Base-by-base conservation (phyloP, 2,113 vertebrate species). In the Plecotus auritus region DNA sequence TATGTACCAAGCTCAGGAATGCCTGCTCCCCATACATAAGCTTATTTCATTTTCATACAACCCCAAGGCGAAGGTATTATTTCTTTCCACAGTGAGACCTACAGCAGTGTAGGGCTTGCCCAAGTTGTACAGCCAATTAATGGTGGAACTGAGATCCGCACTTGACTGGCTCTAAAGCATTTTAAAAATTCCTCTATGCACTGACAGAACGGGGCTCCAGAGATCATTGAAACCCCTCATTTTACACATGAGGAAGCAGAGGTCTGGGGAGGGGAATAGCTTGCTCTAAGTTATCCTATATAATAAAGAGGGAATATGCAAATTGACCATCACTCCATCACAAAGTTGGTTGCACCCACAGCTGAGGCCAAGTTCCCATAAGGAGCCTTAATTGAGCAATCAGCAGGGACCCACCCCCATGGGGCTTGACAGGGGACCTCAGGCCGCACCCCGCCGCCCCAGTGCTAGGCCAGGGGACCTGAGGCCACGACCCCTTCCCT, bases 101-200 rank as follows among this genome's bases (percentile, higher is more conserved):
- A 66, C 3, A 74, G 26, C 51, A 14, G 10, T 7, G 56, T 69
- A 37, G 49, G 30, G 13, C 20, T n/a, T 23, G 4, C 74, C 7
- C 40, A 40, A 17, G 9, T 26, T 2, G 9, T 26, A 37, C 2
- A n/a, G 72, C 28, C 30, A 4, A 45, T 35, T 3, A 28, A 0
- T 0, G 0, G 14, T 28, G 37, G 45, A 67, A 20, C 69, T 22
- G 23, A 82, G 51, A 61, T 14, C 28, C 0, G 0, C 18, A 5
- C 1, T 64, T 2, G 45, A 23, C 51, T 26, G n/a, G 51, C 17
- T 49, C 17, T 16, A 47, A 37, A 49, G 26, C 11, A 23, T 8
- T 8, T 81, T 28, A 23, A 61, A 61, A 61, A 37, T 37, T 32
- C 73, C 22, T 66, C 32, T 72, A 0, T 22, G 49, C 22, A 30